Evolutionary conservation across 2,797 vertebrate species (phyloP).

Genomic region (Neopelma chrysocephalum): DNA sequence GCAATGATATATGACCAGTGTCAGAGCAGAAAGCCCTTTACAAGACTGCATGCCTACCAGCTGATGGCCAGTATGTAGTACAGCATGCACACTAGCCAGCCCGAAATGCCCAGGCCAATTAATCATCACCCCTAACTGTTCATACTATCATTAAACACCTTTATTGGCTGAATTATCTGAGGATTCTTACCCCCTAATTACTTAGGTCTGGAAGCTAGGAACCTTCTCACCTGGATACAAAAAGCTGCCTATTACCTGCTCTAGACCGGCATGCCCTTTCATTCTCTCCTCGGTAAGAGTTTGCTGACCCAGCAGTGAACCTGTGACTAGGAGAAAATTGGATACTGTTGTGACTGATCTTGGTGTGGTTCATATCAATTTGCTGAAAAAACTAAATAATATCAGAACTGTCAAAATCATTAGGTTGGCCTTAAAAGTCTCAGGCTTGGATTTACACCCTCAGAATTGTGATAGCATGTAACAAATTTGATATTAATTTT

Average conservation of each 20-base stretch:
- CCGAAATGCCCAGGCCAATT: slow-evolving; percentile 83
- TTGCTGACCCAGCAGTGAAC: slow-evolving; percentile 82
- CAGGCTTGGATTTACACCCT: slow-evolving; percentile 52
- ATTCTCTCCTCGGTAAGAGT: slow-evolving; percentile 72
- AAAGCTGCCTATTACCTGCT: slow-evolving; percentile 80
- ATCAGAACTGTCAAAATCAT: slow-evolving; percentile 72
- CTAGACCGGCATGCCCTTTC: slow-evolving; percentile 70
- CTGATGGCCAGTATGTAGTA: slow-evolving; percentile 86
- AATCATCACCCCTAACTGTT: slow-evolving; percentile 87
- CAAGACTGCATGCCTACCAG: slow-evolving; percentile 88
- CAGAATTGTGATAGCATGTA: neutral
- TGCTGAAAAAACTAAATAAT: slow-evolving; percentile 74
- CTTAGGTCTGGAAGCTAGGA: slow-evolving; percentile 77
- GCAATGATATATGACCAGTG: slow-evolving; percentile 98
- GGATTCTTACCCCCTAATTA: slow-evolving; percentile 86
- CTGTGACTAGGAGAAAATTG: slow-evolving; percentile 78
- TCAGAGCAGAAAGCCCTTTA: slow-evolving; percentile 90
- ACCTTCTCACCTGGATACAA: slow-evolving; percentile 82
- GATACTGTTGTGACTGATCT: slow-evolving; percentile 78
- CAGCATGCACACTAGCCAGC: slow-evolving; percentile 79
- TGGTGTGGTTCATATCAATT: slow-evolving; percentile 74
- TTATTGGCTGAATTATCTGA: slow-evolving; percentile 85
- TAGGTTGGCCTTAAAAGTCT: slow-evolving; percentile 68
- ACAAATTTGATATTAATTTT: neutral
- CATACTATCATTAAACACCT: slow-evolving; percentile 85